Evolutionary conservation across 2,888 invertebrate species (phyloP), one percentile per base, ranked within the genome.

Genomic region (Spodoptera exigua): DNA sequence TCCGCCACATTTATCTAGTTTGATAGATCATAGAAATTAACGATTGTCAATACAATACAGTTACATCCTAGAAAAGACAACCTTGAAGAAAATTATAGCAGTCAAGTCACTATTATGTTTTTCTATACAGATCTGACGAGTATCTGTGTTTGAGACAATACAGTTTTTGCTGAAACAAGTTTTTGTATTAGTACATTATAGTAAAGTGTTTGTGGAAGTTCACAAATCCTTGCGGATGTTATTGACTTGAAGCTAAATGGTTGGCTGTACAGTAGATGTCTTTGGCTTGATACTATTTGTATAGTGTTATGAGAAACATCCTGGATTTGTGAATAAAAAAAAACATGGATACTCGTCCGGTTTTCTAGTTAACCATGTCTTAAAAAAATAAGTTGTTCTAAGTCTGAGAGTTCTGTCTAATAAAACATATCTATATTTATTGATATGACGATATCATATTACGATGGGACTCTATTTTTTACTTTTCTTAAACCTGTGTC

Each of bases 231-330:
- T 0, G 9, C 3, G 56, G 70, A 61, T 47, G 27, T 16, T 72
- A 77, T 75, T 83, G 78, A 81, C 54, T 74, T 74, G 77, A 81
- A 84, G 85, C 87, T 91, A 87, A 84, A 78, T 87, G 85, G 88
- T 88, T 90, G 89, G 89, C 90, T 92, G 91, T 91, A 91, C 84
- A 89, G 90, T 92, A 91, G 90, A 84, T 89, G 87, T 90, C 86
- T 88, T 86, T 86, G 81, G 91, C 91, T 92, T 91, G 86, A 85
- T 79, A 74, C 76, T 84, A 79, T 83, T 82, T 89, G 88, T 90
- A 88, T 89, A 87, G 86, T 85, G 77, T 80, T 86, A 83, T 79
- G 74, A 72, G 80, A 80, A 81, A 66, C 40, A 59, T 61, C 63
- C 70, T 62, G 60, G 58, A 69, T 61, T 60, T 74, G 76, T 64